A percentile compares a stretch with the other conserved stretches of the same genome.
phyloP scores from a whole-genome alignment of 2,113 vertebrate genomes.

The Aegotheles bennettii region DNA sequence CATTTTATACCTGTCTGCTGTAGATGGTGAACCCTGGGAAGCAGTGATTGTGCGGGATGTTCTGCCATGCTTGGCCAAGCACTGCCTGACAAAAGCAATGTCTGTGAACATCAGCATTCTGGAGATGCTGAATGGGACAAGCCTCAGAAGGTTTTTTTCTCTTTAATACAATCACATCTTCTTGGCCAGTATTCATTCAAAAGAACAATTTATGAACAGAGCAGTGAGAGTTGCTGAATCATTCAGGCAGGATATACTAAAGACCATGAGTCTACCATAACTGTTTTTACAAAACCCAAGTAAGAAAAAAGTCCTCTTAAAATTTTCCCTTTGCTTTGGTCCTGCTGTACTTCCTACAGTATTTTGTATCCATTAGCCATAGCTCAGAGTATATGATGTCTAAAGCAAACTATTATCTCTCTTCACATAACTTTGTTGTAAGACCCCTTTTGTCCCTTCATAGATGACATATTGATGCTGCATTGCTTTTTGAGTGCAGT shows the following conservation, averaged over 20 bases:
- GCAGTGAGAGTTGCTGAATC: background rate
- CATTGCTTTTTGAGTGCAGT: background rate
- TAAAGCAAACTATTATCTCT: background rate
- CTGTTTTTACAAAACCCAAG: background rate
- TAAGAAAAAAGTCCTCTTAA: background rate
- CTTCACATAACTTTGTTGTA: background rate
- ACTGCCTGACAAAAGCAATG: background rate
- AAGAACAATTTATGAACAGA: background rate
- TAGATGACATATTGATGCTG: background rate
- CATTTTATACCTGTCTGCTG: background rate
- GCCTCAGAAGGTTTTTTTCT: background rate
- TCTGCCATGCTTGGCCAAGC: background rate
- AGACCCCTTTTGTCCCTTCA: background rate
- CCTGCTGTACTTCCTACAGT: background rate
- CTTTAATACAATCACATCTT: background rate
- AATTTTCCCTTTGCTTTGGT: background rate
- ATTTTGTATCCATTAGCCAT: background rate
- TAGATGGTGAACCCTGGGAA: background rate
- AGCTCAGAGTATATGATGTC: background rate
- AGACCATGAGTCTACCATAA: background rate
- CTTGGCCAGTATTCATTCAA: background rate
- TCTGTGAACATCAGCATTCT: background rate
- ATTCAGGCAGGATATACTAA: background rate
- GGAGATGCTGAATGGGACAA: background rate
- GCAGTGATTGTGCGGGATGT: background rate